phyloP scores from a whole-genome alignment of 2,113 vertebrate species.

The Ahaetulla prasina region DNA sequence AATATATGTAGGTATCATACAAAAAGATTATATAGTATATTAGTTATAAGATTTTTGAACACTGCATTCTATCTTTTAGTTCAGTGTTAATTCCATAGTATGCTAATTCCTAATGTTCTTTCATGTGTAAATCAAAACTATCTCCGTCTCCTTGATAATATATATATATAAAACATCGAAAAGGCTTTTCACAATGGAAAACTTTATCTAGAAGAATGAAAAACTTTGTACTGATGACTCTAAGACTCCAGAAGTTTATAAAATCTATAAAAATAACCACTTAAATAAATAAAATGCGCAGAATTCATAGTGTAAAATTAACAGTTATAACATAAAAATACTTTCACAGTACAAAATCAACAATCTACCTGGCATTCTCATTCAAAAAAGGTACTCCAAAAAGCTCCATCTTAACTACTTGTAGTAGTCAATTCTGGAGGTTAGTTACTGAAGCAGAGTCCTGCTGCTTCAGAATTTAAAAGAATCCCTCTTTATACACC shows the following conservation, averaged over 20 bases:
- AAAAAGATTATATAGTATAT: too few species aligned
- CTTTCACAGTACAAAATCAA: neutral
- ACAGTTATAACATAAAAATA: neutral
- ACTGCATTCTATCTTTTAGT: neutral
- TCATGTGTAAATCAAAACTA: neutral
- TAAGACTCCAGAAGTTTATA: neutral
- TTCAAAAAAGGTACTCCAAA: neutral
- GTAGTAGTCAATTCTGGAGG: neutral
- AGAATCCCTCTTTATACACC: neutral
- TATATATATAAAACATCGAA: neutral
- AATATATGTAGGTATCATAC: too few species aligned
- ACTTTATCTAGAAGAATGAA: neutral
- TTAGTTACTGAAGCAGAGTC: neutral
- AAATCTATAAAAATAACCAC: neutral
- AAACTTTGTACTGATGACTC: neutral
- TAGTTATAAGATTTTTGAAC: neutral
- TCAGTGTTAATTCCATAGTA: neutral
- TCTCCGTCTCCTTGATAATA: neutral
- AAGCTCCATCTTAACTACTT: neutral
- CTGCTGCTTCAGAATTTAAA: neutral
- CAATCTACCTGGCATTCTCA: neutral
- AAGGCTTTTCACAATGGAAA: neutral
- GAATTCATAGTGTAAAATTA: neutral
- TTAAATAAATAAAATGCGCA: neutral
- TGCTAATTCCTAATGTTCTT: neutral